A percentile compares a stretch with the other conserved stretches of the same genome.
Evolutionary conservation across 2,113 vertebrate genomes (phyloP).

Genomic region (Heterochromis multidens): DNA sequence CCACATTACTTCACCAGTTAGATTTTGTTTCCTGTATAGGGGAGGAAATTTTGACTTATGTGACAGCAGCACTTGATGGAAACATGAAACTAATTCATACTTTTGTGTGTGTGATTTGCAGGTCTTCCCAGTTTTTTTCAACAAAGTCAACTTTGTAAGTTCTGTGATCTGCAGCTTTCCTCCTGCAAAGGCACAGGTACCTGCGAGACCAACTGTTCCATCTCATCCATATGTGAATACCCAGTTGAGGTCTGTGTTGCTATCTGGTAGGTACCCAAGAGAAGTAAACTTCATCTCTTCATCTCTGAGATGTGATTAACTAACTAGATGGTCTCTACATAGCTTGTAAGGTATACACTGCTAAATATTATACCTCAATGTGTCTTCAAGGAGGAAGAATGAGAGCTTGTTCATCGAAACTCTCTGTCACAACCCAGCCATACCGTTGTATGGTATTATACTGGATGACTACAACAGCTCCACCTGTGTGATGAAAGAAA

Average conservation of each 20-base stretch:
- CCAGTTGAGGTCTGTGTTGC: conserved; percentile 83
- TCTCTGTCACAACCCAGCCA: conserved; percentile 83
- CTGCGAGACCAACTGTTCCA: conserved; percentile 83
- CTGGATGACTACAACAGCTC: conserved; percentile 80
- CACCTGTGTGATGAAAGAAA: conserved; percentile 87
- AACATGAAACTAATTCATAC: background rate
- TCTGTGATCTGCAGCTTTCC: conserved; percentile 82
- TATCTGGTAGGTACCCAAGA: conserved; percentile 81
- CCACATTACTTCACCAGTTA: no score
- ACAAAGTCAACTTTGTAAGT: conserved; percentile 76
- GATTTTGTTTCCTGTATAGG: background rate
- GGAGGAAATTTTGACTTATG: background rate
- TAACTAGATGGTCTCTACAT: background rate
- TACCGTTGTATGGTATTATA: conserved; percentile 75
- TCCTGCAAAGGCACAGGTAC: conserved; percentile 78
- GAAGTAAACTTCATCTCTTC: background rate
- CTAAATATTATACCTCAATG: background rate
- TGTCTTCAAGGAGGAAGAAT: conserved; percentile 81
- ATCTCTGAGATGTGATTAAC: background rate
- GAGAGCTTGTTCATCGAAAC: conserved; percentile 85
- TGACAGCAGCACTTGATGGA: background rate
- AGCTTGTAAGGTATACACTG: background rate
- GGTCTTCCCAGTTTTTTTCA: background rate
- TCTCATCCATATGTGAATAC: conserved; percentile 78
- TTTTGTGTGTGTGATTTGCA: conserved; percentile 27